phyloP scores from a whole-genome alignment of 2,888 invertebrate genomes.

The Trachelus stipa region DNA sequence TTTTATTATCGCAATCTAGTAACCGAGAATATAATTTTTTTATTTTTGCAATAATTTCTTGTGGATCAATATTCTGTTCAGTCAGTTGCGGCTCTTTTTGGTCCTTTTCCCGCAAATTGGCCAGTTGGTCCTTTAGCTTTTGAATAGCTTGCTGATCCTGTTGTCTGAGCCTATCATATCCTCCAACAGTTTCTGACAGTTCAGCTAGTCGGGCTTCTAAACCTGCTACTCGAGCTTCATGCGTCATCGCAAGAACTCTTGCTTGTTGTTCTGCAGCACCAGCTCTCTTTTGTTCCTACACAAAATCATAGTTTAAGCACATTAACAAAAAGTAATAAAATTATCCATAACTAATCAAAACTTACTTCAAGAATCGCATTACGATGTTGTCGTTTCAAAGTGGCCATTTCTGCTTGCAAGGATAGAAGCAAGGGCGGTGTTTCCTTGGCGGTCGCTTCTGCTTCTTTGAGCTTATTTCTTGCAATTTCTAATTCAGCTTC shows the following conservation, averaged over 20 bases:
- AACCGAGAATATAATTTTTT: constrained; percentile 65
- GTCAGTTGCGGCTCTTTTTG: constrained; percentile 36
- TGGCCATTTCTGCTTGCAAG: constrained; percentile 79
- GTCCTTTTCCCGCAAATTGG: constrained; percentile 47
- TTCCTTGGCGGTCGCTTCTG: constrained; percentile 73
- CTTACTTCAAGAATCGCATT: constrained; percentile 75
- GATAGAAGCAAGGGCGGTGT: constrained; percentile 75
- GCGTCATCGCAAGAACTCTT: constrained; percentile 74
- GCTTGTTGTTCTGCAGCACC: constrained; percentile 80
- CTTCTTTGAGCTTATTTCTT: constrained; percentile 74
- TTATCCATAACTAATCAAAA: constrained; percentile 1
- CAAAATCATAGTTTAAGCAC: background rate
- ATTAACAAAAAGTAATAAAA: background rate
- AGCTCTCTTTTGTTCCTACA: constrained; percentile 78
- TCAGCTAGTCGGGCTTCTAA: constrained; percentile 83
- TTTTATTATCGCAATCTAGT: constrained; percentile 65
- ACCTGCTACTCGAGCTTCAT: constrained; percentile 81
- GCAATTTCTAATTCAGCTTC: constrained; percentile 75
- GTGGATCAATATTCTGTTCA: constrained; percentile 45
- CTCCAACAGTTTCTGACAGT: constrained; percentile 81
- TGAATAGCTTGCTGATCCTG: constrained; percentile 81
- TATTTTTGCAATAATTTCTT: constrained; percentile 65
- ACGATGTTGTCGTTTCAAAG: constrained; percentile 80
- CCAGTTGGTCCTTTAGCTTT: constrained; percentile 71
- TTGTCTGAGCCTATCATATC: constrained; percentile 78